Percentiles rank a stretch among this genome's conserved stretches.
phyloP scores from a whole-genome alignment of 2,888 invertebrate species.

The Hypercompe scribonia region DNA sequence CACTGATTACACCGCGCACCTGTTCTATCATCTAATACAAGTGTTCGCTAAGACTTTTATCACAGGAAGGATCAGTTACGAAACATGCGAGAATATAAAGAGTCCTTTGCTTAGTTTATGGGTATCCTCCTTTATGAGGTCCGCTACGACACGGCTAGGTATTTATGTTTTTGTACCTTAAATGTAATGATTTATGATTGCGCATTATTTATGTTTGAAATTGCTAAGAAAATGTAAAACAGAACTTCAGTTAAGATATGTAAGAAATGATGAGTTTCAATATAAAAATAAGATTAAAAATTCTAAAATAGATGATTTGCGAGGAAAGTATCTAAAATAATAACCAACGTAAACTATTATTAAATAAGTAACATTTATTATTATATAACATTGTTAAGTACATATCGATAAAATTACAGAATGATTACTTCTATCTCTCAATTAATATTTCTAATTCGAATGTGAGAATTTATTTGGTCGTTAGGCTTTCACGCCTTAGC shows the following conservation, averaged over 20 bases:
- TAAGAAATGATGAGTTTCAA: no score
- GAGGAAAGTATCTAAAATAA: background rate
- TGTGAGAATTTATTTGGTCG: background rate
- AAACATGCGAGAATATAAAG: slow-evolving; percentile 36
- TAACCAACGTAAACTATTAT: background rate
- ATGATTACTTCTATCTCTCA: background rate
- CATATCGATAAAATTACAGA: background rate
- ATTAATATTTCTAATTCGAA: background rate
- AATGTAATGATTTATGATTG: background rate
- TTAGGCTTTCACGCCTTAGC: background rate
- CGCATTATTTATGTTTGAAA: background rate
- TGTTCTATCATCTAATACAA: slow-evolving; percentile 58
- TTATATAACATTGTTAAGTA: no score
- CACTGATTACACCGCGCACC: slow-evolving; percentile 81
- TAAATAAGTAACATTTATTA: background rate
- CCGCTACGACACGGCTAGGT: background rate
- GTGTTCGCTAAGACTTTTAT: slow-evolving; percentile 63
- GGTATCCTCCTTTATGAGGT: background rate
- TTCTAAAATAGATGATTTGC: background rate
- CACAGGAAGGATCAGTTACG: slow-evolving; percentile 54
- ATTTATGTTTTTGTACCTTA: background rate
- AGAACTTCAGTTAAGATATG: no score
- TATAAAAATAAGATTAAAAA: no score
- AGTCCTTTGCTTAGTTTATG: slow-evolving; percentile 5
- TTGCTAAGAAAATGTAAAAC: background rate